These are phyloP conservation scores for Aegithalos caudatus DNA, from an alignment of 2,113 vertebrate genomes.

Conservation along the genomic window DNA sequence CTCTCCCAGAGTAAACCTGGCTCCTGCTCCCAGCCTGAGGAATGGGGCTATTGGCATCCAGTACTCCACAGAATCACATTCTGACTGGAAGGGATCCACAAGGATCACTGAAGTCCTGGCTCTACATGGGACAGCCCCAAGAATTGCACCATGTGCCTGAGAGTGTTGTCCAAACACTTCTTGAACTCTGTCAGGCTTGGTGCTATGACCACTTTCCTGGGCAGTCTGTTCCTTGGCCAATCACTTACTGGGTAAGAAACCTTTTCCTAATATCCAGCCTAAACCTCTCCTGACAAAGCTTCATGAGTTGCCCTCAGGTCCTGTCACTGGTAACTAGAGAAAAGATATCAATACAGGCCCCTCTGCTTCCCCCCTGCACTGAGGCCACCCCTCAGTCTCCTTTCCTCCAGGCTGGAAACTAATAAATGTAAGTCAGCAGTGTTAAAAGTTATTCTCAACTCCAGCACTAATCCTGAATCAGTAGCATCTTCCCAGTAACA, in stretches of 20 bases:
- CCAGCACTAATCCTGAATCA: background rate
- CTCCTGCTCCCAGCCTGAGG: background rate
- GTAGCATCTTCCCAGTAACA: background rate
- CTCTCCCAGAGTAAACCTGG: background rate
- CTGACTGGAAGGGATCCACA: background rate
- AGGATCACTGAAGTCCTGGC: background rate
- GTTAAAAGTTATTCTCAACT: background rate
- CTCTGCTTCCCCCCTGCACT: background rate
- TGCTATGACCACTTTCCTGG: background rate
- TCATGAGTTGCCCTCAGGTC: background rate
- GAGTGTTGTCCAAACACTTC: background rate
- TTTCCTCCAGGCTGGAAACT: slow-evolving; percentile 28
- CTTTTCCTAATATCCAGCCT: background rate
- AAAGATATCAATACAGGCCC: background rate
- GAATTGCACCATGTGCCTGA: background rate
- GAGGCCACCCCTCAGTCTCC: background rate
- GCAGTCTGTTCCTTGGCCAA: background rate
- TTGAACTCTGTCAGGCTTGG: background rate
- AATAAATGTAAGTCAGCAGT: background rate
- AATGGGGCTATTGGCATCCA: background rate
- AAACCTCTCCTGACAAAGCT: background rate
- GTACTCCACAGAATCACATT: background rate
- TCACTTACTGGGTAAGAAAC: background rate
- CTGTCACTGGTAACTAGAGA: background rate
- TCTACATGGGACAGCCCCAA: background rate